Base-by-base conservation (phyloP, 2,797 vertebrate genomes). In the Smutsia gigantea region DNA sequence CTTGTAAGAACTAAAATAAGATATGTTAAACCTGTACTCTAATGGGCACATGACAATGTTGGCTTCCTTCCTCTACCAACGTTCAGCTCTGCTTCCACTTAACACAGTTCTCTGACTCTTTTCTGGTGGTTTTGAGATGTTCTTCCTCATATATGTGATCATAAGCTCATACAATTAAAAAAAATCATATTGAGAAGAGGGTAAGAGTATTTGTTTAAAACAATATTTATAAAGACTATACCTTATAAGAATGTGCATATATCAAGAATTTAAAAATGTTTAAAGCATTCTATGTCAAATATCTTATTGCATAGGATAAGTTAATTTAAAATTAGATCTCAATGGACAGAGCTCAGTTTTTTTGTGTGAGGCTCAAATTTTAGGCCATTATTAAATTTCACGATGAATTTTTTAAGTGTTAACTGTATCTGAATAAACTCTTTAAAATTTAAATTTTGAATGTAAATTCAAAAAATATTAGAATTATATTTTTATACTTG, bases 301-400 rank as follows among this genome's bases (percentile, higher is more conserved):
- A 94, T 23, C 23, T 15, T 96, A 29, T 27, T 71, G 25, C 84
- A 69, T 5, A 66, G 17, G 29, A 18, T 79, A 83, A 86, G 34
- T 68, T 82, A 72, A 92, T 46, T 85, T 87, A 85, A 88, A 94
- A 87, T 83, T 92, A 79, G 8, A 86, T 89, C 83, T 91, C 19
- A 93, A 31, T 61, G 25, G 11, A 7, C 34, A 85, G 34, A 90
- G 12, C 17, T 92, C 7, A 19, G 17, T 53, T 78, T 85, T 78
- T 21, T 63, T 15, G 18, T 11, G 1, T 61, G 11, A 5, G 4
- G 3, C 46, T 92, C 51, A 96, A 71, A 81, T 72, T 93, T 95
- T 84, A 75, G 34, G 55, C 42, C 31, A 27, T 31, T 77, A 29
- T 88, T 61, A 78, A 87, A 94, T 75, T 81, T 37, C 71, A 61